These are phyloP conservation scores for Drepanosiphum platanoidis DNA, from an alignment of 2,888 invertebrate genomes.

Conservation along the genomic window DNA sequence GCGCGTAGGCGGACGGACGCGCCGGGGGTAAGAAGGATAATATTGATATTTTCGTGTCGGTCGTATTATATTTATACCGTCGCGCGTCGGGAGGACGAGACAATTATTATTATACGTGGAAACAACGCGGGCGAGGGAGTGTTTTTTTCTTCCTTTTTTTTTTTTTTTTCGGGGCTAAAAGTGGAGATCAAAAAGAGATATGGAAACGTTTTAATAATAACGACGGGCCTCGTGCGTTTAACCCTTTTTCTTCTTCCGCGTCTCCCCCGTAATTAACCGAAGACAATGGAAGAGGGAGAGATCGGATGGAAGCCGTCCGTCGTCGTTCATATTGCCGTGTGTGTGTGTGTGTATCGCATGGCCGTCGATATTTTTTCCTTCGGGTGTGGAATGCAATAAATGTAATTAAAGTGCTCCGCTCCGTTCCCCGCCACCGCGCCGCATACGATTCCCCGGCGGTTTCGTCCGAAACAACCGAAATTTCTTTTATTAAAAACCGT, in stretches of 20 bases:
- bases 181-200: constrained; percentile 62
- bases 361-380: constrained; percentile 54
- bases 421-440: not conserved
- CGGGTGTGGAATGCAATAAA: constrained; percentile 60
- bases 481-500: constrained; percentile 58
- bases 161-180: constrained; percentile 15
- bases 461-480: constrained; percentile 46
- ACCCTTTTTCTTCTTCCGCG: constrained; percentile 40
- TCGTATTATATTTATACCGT: too few relatives aligned
- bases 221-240: constrained; percentile 36
- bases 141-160: too few relatives aligned
- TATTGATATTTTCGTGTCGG: constrained; percentile 49
- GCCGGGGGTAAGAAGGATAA: not conserved
- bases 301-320: constrained; percentile 44
- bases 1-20: not conserved
- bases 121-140: not conserved
- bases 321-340: constrained; percentile 24
- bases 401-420: constrained; percentile 40
- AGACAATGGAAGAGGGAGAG: constrained; percentile 57
- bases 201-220: constrained; percentile 61
- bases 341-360: too few relatives aligned
- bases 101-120: constrained; percentile 26
- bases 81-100: constrained; percentile 26
- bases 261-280: constrained; percentile 58
- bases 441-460: constrained; percentile 19